Evolutionary conservation across 2,113 vertebrate genomes (phyloP), one percentile per base, ranked within the genome.

Genomic region (Dicrurus megarhynchus): DNA sequence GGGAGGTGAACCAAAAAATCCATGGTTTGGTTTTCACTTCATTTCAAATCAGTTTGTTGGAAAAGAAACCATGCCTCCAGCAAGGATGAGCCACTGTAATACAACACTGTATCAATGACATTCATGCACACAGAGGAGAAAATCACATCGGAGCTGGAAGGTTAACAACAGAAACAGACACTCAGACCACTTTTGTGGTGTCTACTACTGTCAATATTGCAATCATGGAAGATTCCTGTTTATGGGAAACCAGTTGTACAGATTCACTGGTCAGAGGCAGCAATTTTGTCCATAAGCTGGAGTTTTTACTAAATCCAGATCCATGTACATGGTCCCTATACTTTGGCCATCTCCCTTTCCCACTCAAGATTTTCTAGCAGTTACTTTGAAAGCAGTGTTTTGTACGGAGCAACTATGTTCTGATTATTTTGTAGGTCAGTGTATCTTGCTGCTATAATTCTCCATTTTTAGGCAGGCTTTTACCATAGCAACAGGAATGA

Each of bases 401-500:
- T 79, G 39, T 50, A 77, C 0, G 6, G 44, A 89, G 28, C 41
- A 91, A 82, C 83, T 60, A 55, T 23, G 32, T 93, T 93, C 68
- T 79, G 53, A 86, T 44, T 87, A 93, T 90, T 94, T 84, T 95
- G 73, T 78, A 95, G 92, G 93, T 90, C 93, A 94, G 76, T 93
- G 68, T 88, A 94, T 82, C 79, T 91, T 49, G 30, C 86, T 90
- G 73, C 69, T 90, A 18, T 78, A 92, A 86, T 75, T 94, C 73
- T 57, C 84, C 57, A 37, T 81, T 92, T 95, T 90, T 73, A 81
- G 65, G 49, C 41, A 68, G 33, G 52, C 46, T 94, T 96, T 95
- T 84, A 89, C 96, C 96, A 96, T 95, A 97, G 96, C 80, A 96
- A 96, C 96, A 94, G 57, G 41, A 89, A 84, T 33, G 37, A 88